Conservation (phyloP, 2,113 vertebrate species). For the Calidris pygmaea region DNA sequence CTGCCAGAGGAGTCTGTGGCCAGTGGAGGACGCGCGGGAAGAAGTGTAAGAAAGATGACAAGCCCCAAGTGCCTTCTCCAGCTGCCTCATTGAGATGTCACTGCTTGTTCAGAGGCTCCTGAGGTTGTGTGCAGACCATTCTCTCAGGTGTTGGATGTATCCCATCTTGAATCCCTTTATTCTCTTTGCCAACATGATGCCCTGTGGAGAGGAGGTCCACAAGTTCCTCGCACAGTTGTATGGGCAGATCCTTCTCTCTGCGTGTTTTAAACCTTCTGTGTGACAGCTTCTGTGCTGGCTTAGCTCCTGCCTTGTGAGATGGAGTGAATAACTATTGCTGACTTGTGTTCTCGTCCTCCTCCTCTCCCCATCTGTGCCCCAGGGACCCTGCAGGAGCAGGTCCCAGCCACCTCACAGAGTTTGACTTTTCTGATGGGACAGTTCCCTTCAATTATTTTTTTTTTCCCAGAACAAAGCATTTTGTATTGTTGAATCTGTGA, state of each 20-base stretch:
- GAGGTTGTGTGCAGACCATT: background rate
- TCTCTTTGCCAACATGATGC: background rate
- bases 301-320: background rate
- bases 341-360: background rate
- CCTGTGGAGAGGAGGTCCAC: background rate
- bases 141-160: background rate
- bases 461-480: background rate
- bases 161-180: background rate
- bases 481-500: background rate
- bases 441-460: background rate
- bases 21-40: background rate
- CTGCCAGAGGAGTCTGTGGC: background rate
- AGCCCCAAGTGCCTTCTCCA: background rate
- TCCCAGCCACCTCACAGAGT: background rate
- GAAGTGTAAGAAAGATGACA: background rate
- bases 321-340: background rate
- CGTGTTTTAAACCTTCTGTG: background rate
- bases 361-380: rapidly evolving
- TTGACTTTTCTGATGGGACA: background rate
- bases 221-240: background rate
- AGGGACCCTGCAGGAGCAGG: background rate
- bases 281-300: background rate
- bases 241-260: background rate
- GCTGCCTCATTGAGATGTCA: background rate
- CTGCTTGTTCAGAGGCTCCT: background rate